Percentiles rank a stretch among this genome's conserved stretches.
Conservation (phyloP, 2,113 vertebrate species). For the Progne subis region DNA sequence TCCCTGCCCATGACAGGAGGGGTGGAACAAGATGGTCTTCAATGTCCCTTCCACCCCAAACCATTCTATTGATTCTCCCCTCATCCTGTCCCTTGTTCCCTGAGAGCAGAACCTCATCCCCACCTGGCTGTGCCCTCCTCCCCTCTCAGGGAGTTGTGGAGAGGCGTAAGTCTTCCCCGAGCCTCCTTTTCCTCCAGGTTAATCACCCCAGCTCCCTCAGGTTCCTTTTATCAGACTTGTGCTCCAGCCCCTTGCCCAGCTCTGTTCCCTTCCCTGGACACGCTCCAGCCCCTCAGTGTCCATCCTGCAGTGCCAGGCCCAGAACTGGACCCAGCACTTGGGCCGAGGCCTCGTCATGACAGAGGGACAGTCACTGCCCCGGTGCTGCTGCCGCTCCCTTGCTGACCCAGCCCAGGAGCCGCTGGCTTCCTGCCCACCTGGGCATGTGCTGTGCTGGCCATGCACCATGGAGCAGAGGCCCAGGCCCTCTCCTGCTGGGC, state of each 20-base stretch:
- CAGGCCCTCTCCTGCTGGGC: background rate
- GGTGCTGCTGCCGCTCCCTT: background rate
- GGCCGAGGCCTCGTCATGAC: accelerated
- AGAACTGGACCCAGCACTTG: background rate
- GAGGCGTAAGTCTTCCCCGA: background rate
- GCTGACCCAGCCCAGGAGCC: background rate
- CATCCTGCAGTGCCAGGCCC: no score
- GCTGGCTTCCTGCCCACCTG: background rate
- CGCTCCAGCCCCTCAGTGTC: accelerated
- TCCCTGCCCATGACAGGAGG: no score
- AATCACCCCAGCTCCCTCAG: background rate
- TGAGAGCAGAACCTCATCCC: accelerated
- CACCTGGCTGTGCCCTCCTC: accelerated
- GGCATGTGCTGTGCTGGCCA: background rate
- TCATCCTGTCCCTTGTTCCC: background rate
- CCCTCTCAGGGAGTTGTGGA: background rate
- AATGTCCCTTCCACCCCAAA: no score
- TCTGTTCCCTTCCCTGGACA: accelerated
- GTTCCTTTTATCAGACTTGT: accelerated
- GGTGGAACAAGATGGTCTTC: no score
- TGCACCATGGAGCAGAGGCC: background rate
- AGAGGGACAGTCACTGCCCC: background rate
- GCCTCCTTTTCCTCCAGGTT: background rate
- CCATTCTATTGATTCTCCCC: background rate
- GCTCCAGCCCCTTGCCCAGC: background rate